A percentile compares a stretch with the other conserved stretches of the same genome.
Conservation (phyloP, 2,888 invertebrate genomes). For the Agrochola lota region DNA sequence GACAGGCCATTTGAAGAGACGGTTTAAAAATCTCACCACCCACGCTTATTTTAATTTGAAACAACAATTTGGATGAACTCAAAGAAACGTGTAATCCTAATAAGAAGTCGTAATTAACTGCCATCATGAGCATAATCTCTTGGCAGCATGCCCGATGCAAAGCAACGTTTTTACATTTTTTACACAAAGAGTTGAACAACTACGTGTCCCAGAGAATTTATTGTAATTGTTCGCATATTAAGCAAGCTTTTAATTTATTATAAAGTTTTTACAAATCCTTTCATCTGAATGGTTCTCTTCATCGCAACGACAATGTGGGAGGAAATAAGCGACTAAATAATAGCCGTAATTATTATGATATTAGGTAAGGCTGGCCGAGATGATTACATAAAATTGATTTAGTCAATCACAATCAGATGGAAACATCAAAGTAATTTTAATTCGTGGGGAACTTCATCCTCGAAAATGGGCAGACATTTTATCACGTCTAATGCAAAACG, state of each 20-base stretch:
- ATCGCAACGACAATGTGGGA: slow-evolving; percentile 4
- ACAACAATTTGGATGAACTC: slow-evolving; percentile 35
- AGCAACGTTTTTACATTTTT: slow-evolving; percentile 65
- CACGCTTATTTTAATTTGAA: slow-evolving; percentile 37
- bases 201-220: slow-evolving; percentile 66
- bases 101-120: slow-evolving; percentile 65
- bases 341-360: slow-evolving; percentile 65
- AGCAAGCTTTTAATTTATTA: slow-evolving; percentile 50
- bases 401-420: slow-evolving; percentile 63
- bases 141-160: slow-evolving; percentile 70
- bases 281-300: slow-evolving; percentile 11
- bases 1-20: slow-evolving; percentile 46
- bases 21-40: slow-evolving; percentile 45
- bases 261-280: slow-evolving; percentile 16
- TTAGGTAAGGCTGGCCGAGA: slow-evolving; percentile 58
- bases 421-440: slow-evolving; percentile 38
- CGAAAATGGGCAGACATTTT: slow-evolving; percentile 27
- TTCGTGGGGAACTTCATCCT: slow-evolving; percentile 26
- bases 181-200: slow-evolving; percentile 68
- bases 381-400: slow-evolving; percentile 58
- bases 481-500: slow-evolving; percentile 33
- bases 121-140: slow-evolving; percentile 64
- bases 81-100: slow-evolving; percentile 58
- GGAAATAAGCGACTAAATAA: slow-evolving; percentile 49
- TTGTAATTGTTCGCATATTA: slow-evolving; percentile 65